Evolutionary conservation across 2,888 invertebrate species (phyloP).

Genomic region (Penaeus monodon): DNA sequence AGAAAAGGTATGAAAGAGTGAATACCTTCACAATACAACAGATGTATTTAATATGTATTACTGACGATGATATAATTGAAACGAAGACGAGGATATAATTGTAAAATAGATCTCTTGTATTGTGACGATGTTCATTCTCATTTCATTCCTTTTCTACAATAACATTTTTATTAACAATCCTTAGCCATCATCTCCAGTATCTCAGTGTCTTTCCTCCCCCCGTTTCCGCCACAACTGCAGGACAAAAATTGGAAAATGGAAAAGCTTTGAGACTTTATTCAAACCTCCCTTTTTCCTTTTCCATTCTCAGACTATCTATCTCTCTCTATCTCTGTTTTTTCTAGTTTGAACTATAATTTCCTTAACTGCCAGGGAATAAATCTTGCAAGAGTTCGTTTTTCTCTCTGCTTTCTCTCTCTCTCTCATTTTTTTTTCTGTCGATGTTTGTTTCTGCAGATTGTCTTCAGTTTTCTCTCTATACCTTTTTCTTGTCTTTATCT

Average conservation of each 20-base stretch:
- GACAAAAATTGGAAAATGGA: too few species aligned
- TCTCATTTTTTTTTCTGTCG: not conserved
- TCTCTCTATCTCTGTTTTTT: slow-evolving; percentile 1
- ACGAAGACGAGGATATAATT: too few species aligned
- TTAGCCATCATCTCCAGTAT: not conserved
- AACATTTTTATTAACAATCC: too few species aligned
- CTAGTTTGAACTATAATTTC: not conserved
- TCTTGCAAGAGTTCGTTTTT: not conserved
- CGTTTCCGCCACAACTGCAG: not conserved
- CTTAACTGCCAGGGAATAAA: not conserved
- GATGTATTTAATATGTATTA: too few species aligned
- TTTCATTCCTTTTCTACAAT: too few species aligned
- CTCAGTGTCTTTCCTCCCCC: not conserved
- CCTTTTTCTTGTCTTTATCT: not conserved
- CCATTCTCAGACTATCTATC: not conserved
- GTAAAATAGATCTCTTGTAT: too few species aligned
- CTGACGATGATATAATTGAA: too few species aligned
- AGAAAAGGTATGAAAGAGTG: too few species aligned
- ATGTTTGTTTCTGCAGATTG: not conserved
- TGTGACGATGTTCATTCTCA: too few species aligned
- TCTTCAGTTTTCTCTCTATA: not conserved
- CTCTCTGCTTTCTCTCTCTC: not conserved
- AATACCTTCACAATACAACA: too few species aligned
- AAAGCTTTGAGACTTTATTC: not conserved
- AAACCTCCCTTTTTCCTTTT: not conserved